Evolutionary conservation across 2,888 invertebrate species (phyloP), one percentile per base, ranked within the genome.

Genomic region (Cetonia aurata): DNA sequence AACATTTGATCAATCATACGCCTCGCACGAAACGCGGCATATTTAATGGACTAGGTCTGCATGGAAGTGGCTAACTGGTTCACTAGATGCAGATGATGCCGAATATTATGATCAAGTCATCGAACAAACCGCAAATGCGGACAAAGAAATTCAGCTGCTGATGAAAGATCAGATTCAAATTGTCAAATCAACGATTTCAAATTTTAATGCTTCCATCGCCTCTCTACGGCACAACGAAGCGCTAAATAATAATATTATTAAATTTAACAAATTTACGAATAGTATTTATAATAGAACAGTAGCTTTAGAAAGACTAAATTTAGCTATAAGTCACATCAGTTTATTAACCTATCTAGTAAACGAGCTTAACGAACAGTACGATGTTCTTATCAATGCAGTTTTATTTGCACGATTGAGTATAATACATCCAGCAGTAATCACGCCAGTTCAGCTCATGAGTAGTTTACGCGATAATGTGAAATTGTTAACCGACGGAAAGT

Each of bases 91-190:
- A 25, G 56, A 25, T 25, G 25, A 25, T 4, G 25, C 25, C 25
- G 25, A 25, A 25, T 25, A 25, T 4, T 25, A 25, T 55, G 53
- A 56, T 55, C 52, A 67, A 15, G 13, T 67, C 15, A 10, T 67
- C 3, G 55, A 67, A 53, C 55, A 56, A 67, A 67, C 17, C 17
- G 33, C 41, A 33, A 67, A 6, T 6, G 55, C 31, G n/a, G 67
- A 67, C 41, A 48, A 50, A 15, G 31, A 56, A 3, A 44, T 56
- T 13, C 67, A 67, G 55, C n/a, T 37, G 12, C 37, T 56, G 41
- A 67, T 67, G 55, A 67, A 67, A 56, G 67, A 67, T 56, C 67
- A 67, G 44, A 67, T 55, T 10, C 67, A 52, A 53, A 25, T 67
- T 9, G 19, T 67, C 6, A 67, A 50, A 53, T 67, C 67, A 12